phyloP scores from a whole-genome alignment of 2,797 vertebrate species.

The Gallinago stenura region DNA sequence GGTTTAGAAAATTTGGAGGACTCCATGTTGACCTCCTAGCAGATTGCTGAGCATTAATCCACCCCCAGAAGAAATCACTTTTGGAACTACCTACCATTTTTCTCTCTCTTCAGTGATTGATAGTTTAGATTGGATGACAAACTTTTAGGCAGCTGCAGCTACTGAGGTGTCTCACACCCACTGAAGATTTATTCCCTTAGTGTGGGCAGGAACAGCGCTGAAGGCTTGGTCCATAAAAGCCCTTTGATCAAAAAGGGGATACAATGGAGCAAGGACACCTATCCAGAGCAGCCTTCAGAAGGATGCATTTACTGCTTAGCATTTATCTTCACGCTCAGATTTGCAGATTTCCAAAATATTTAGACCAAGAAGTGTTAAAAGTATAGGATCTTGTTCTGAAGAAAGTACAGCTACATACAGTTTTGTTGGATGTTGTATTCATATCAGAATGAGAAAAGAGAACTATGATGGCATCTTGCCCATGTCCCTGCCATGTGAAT shows the following conservation, averaged over 20 bases:
- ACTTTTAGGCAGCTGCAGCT: background rate
- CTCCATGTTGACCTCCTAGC: background rate
- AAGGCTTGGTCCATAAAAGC: background rate
- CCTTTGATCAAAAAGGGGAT: background rate
- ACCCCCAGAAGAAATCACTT: background rate
- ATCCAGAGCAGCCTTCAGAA: background rate
- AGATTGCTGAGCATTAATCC: background rate
- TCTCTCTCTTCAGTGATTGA: background rate
- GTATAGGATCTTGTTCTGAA: background rate
- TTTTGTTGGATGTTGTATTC: background rate
- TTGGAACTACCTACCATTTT: background rate
- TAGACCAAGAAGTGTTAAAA: background rate
- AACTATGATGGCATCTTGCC: background rate
- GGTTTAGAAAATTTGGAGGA: background rate
- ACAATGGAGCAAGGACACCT: background rate
- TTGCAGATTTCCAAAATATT: background rate
- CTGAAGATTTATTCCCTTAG: background rate
- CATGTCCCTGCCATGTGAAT: background rate
- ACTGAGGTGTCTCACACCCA: background rate
- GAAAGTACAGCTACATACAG: background rate
- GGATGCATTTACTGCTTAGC: background rate
- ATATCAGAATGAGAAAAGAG: background rate
- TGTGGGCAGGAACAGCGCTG: background rate
- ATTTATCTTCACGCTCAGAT: background rate
- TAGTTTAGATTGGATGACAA: background rate